Evolutionary conservation across 2,888 invertebrate genomes (phyloP), one percentile per base, ranked within the genome.

Genomic region (Mesorhabditis belari): DNA sequence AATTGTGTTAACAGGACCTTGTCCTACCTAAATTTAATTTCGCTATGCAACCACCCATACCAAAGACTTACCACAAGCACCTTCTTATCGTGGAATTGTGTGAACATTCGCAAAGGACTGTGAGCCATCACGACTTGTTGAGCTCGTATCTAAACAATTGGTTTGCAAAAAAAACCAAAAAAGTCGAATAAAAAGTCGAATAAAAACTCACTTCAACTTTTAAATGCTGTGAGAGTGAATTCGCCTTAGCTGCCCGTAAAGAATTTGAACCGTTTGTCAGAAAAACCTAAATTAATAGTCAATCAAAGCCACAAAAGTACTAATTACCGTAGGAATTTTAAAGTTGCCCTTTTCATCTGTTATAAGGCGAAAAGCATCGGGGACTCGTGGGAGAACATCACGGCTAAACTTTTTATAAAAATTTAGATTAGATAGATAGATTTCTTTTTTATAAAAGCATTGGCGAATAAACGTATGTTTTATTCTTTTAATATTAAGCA

Each of bases 101-200:
- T 81, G 69, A 87, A 87, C 82, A 87, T 84, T 73, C 83, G 82
- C 44, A 88, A 77, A 0, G 87, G 87, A 64, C 86, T 86, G 79
- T 88, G 87, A 0, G 87, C 86, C 86, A 87, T 85, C 2, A 88
- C 83, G 4, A 88, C 86, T 79, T 87, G 87, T 21, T 87, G 85
- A 63, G 85, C 84, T 5, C 76, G 70, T 27, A 87, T 84, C 84
- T 49, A 86, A 81, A n/a, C n/a, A n/a, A n/a, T n/a, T n/a, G n/a
- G n/a, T n/a, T n/a, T n/a, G n/a, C n/a, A n/a, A n/a, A n/a, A n/a
- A n/a, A n/a, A 55, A 55, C 12, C 17, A 24, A 19, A 19, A 5
- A 19, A 6, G 17, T 24, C 4, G 17, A 12, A 17, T 35, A 12
- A 25, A 21, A 26, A 5, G 17, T 44, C 19, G n/a, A 5, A 4